These are phyloP conservation scores for Apistogramma diplotaenia DNA, from an alignment of 2,113 vertebrate genomes.

Conservation along the genomic window DNA sequence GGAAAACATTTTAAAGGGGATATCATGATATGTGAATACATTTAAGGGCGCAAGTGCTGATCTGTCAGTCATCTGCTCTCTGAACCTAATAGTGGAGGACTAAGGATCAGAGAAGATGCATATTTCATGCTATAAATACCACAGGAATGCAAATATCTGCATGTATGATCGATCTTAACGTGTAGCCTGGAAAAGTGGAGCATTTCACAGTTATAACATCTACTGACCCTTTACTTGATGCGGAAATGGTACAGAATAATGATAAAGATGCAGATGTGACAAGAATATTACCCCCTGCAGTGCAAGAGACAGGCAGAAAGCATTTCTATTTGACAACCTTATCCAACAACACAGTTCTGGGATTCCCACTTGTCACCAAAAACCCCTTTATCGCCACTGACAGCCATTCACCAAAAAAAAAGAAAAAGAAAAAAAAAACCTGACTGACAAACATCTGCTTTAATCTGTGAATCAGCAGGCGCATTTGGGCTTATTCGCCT, in stretches of 20 bases:
- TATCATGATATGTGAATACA: constrained; percentile 53
- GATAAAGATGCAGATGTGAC: neutral
- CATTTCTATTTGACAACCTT: neutral
- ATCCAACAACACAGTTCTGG: neutral
- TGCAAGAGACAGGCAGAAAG: neutral
- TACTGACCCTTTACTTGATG: neutral
- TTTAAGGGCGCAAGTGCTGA: constrained; percentile 44
- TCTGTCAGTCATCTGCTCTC: constrained; percentile 58
- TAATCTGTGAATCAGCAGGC: constrained; percentile 46
- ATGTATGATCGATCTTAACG: neutral
- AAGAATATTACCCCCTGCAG: neutral
- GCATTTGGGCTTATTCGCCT: constrained; percentile 46
- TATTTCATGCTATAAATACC: constrained; percentile 38
- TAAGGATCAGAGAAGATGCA: neutral
- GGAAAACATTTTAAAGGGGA: constrained; percentile 56
- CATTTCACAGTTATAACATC: neutral
- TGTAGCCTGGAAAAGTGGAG: neutral
- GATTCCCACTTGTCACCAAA: neutral
- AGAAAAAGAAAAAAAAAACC: neutral
- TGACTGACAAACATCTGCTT: constrained; percentile 38
- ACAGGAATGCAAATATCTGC: constrained; percentile 18
- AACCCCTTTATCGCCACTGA: constrained; percentile 5
- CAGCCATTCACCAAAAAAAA: neutral
- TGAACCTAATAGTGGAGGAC: constrained; percentile 15
- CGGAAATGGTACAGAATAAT: neutral